A percentile compares a stretch with the other conserved stretches of the same genome.
Conservation (phyloP, 1,140 invertebrate genomes). For the Lasaia peninsularis region DNA sequence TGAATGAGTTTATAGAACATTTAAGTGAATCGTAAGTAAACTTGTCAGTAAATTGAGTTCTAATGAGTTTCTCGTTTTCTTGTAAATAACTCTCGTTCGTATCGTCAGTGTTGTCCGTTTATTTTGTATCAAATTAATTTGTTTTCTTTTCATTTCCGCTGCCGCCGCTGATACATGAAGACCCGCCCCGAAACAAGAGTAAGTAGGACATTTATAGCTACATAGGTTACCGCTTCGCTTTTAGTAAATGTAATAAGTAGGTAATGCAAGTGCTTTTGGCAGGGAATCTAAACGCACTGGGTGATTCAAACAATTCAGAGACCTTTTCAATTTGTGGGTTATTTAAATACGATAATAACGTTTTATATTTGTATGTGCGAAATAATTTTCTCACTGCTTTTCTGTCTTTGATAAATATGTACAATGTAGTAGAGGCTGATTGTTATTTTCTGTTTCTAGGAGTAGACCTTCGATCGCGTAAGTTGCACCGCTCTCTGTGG, state of each 20-base stretch:
- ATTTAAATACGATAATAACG: conserved; percentile 30
- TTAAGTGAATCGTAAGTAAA: conserved; percentile 11
- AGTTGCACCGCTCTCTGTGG: conserved; percentile 76
- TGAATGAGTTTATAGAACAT: neutral
- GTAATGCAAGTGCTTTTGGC: conserved; percentile 49
- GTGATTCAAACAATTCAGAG: conserved; percentile 26
- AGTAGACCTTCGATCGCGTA: conserved; percentile 78
- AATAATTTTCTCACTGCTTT: conserved; percentile 65
- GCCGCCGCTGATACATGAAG: conserved; percentile 59
- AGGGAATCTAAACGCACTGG: conserved; percentile 40
- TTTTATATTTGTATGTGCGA: conserved; percentile 56
- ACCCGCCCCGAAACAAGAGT: conserved; percentile 76
- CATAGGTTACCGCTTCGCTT: conserved; percentile 56
- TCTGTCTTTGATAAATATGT: conserved; percentile 46
- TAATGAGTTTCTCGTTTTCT: neutral
- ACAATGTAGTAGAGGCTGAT: conserved; percentile 66
- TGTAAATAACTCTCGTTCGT: conserved; percentile 17
- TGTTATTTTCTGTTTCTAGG: conserved; percentile 78
- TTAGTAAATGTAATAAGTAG: conserved; percentile 44
- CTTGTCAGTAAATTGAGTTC: neutral
- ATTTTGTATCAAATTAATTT: conserved; percentile 39
- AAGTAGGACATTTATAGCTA: conserved; percentile 44
- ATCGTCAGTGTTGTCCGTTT: conserved; percentile 13
- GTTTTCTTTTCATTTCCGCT: conserved; percentile 68
- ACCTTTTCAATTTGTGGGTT: conserved; percentile 31